phyloP scores from a whole-genome alignment of 2,113 vertebrate genomes.

The Brachyhypopomus gauderio region DNA sequence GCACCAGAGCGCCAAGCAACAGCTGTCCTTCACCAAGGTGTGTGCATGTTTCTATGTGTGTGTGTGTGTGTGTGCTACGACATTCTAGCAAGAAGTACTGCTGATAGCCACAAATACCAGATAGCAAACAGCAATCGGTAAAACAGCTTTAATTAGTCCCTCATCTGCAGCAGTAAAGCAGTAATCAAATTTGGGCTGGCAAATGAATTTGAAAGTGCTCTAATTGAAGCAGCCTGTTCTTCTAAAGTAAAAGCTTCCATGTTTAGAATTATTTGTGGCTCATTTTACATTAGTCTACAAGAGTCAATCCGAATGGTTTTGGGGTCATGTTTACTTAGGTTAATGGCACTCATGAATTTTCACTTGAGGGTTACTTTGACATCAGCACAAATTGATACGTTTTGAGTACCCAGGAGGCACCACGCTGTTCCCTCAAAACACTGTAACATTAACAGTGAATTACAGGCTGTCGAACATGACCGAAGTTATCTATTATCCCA shows the following conservation, averaged over 20 bases:
- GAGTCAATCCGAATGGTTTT: constrained; percentile 49
- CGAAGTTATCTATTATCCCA: constrained; percentile 44
- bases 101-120: constrained; percentile 48
- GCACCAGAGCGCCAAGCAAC: constrained; percentile 63
- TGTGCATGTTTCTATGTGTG: constrained; percentile 44
- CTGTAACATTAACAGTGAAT: constrained; percentile 51
- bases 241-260: constrained; percentile 42
- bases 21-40: constrained; percentile 64
- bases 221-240: constrained; percentile 52
- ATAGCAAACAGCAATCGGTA: constrained; percentile 55
- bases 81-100: constrained; percentile 48
- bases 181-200: constrained; percentile 54
- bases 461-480: constrained; percentile 45
- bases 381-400: constrained; percentile 6
- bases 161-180: constrained; percentile 52
- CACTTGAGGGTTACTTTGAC: constrained; percentile 2
- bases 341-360: constrained; percentile 49
- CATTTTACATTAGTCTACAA: constrained; percentile 33
- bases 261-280: constrained; percentile 37
- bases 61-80: constrained; percentile 43
- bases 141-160: constrained; percentile 50
- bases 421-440: constrained; percentile 32
- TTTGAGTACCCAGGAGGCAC: constrained; percentile 30
- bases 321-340: constrained; percentile 50
- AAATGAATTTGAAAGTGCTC: constrained; percentile 57